Base-by-base conservation (phyloP, 2,888 invertebrate genomes). In the Platycheirus rosarum region DNA sequence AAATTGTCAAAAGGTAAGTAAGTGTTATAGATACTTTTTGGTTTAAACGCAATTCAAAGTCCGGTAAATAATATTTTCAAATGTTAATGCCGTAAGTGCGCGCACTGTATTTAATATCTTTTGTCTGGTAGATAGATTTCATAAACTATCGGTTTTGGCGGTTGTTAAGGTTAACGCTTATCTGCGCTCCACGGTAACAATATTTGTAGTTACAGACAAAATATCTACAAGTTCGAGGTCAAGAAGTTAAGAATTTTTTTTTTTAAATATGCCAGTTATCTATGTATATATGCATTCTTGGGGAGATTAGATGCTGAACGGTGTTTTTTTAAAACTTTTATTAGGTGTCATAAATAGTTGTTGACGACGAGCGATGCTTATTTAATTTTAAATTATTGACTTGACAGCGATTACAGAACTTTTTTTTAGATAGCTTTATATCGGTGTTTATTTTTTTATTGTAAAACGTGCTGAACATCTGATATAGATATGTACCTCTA, bases 1-100 rank as follows among this genome's bases (percentile, higher is more conserved):
- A n/a, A 69, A 63, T 2, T 63, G 76, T 13, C 69, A 69, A 16
- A 29, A 63, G 26, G 76, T 76, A 55, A 76, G 76, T 49, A 29
- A 53, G 14, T n/a, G 0, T 9, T 1, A 29, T 51, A 1, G 2
- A 18, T 18, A 0, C 16, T 51, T 11, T 32, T 23, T 23, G 2
- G 2, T 23, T 2, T 23, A 4, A 6, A 23, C 6, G 8, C 13
- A 23, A 5, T 13, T 48, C 2, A 13, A 48, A 48, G 7, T 23
- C 7, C 20, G 9, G 48, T 48, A 13, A 48, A 23, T 20, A 20
- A 23, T 23, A 23, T 23, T 18, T 42, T 42, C 16, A 18, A 42
- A 16, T 37, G 5, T 13, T 4, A n/a, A 4, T 11, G 13, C 13
- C 1, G n/a, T n/a, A n/a, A n/a, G n/a, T n/a, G n/a, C n/a, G n/a